These are phyloP conservation scores for Pelecanus crispus DNA, from an alignment of 2,113 vertebrate genomes.

Conservation along the genomic window DNA sequence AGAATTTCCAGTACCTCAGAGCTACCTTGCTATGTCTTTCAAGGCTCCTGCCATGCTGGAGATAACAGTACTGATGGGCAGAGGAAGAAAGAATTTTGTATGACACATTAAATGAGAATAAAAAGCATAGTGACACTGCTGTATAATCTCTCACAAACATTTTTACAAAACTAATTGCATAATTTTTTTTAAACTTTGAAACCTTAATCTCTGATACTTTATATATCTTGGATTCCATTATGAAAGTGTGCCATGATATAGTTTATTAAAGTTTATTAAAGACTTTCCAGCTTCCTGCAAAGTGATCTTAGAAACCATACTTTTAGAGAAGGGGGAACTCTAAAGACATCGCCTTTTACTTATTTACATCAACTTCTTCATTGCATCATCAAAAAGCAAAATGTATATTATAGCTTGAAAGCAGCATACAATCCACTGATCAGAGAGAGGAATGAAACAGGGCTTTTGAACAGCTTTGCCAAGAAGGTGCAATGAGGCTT, in stretches of 20 bases:
- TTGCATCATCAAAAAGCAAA: constrained; percentile 17
- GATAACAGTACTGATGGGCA: not conserved
- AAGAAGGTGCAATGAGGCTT: not conserved
- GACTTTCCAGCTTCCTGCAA: not conserved
- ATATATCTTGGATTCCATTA: not conserved
- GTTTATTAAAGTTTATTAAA: not conserved
- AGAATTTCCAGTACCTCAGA: not conserved
- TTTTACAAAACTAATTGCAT: not conserved
- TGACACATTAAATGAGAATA: not conserved
- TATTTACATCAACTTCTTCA: not conserved
- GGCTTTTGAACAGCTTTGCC: constrained; percentile 22
- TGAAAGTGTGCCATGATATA: not conserved
- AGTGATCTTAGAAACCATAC: not conserved
- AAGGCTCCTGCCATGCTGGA: not conserved
- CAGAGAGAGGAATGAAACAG: not conserved
- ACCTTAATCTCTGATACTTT: not conserved
- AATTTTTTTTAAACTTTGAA: not conserved
- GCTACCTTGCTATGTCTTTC: not conserved
- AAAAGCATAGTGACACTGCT: not conserved
- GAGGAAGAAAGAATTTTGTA: not conserved
- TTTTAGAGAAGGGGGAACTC: too few relatives aligned
- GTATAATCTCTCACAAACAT: not conserved
- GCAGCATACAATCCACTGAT: not conserved
- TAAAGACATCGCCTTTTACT: not conserved
- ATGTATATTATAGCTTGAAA: constrained; percentile 27